A percentile compares a stretch with the other conserved stretches of the same genome.
Conservation (phyloP, 2,797 vertebrate species). For the Eutrigla gurnardus region DNA sequence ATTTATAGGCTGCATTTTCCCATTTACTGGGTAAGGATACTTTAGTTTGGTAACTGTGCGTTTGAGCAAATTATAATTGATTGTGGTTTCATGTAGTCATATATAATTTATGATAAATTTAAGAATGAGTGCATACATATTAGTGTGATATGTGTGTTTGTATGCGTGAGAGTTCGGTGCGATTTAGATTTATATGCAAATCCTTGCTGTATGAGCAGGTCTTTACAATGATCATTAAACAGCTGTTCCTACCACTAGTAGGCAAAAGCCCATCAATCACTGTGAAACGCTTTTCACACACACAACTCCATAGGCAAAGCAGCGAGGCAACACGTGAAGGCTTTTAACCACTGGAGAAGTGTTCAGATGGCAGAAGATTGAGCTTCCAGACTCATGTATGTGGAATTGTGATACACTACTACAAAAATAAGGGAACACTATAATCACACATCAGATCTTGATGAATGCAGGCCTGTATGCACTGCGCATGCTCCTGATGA, state of each 20-base stretch:
- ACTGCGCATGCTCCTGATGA: too few relatives aligned
- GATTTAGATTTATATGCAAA: constrained; percentile 23
- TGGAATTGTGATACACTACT: too few relatives aligned
- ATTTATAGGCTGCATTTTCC: background rate
- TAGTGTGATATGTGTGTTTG: background rate
- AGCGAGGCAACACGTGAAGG: constrained; percentile 3
- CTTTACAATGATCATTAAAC: background rate
- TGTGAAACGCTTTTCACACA: constrained; percentile 5
- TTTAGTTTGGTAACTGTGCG: background rate
- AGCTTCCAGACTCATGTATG: background rate
- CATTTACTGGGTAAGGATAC: background rate
- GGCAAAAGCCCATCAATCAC: constrained; percentile 22
- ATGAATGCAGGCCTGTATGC: too few relatives aligned
- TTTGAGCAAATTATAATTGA: background rate
- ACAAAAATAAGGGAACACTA: too few relatives aligned
- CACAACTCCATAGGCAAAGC: constrained; percentile 11
- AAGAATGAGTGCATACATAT: background rate
- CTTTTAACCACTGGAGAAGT: constrained; percentile 17
- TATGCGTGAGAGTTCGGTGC: background rate
- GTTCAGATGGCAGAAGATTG: background rate
- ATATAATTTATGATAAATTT: background rate
- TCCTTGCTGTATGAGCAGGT: background rate
- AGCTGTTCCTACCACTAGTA: background rate
- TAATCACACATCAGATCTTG: too few relatives aligned
- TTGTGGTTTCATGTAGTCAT: background rate